A percentile compares a stretch with the other conserved stretches of the same genome.
phyloP scores from a whole-genome alignment of 2,888 invertebrate species.

The Meteorus colon region DNA sequence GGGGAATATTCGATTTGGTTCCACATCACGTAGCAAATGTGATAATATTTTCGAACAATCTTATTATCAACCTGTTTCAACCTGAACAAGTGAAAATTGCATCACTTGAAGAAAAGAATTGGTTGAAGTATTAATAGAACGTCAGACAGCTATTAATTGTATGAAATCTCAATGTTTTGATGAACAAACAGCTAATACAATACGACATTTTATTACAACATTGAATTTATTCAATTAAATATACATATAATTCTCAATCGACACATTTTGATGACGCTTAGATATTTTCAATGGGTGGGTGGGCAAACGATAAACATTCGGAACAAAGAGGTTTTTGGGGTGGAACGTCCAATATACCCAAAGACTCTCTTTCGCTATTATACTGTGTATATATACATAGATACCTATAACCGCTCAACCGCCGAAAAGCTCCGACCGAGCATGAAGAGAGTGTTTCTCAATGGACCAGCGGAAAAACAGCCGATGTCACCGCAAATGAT shows the following conservation, averaged over 20 bases:
- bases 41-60: too few species aligned
- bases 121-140: too few species aligned
- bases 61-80: too few species aligned
- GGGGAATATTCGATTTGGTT: background rate
- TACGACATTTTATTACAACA: too few species aligned
- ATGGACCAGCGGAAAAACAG: slow-evolving; percentile 35
- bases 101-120: too few species aligned
- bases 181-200: too few species aligned
- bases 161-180: too few species aligned
- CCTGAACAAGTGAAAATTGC: too few species aligned
- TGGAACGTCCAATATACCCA: slow-evolving; percentile 28
- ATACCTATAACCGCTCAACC: slow-evolving; percentile 35
- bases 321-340: slow-evolving; percentile 44
- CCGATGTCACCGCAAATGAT: slow-evolving; percentile 46
- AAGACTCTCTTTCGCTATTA: slow-evolving; percentile 18
- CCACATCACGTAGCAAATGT: background rate
- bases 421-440: slow-evolving; percentile 42
- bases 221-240: too few species aligned
- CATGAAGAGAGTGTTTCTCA: slow-evolving; percentile 40
- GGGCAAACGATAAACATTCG: slow-evolving; percentile 37
- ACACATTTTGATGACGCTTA: background rate
- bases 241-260: background rate
- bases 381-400: slow-evolving; percentile 22
- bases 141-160: too few species aligned
- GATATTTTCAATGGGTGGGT: background rate